Evolutionary conservation across 2,888 invertebrate genomes (phyloP).

Genomic region (Agrotis puta): DNA sequence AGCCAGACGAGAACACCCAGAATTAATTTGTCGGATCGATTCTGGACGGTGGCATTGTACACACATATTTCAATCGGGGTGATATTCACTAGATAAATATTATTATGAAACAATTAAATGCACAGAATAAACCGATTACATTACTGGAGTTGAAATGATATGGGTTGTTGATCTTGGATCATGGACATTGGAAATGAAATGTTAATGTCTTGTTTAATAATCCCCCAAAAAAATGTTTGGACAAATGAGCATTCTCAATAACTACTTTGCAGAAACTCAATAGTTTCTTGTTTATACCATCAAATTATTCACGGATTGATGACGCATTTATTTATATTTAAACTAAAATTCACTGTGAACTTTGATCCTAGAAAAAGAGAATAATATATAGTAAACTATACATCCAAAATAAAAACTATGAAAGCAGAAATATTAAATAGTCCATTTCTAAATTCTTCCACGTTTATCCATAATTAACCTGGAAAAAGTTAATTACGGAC

Average conservation of each 20-base stretch:
- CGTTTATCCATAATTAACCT: neutral
- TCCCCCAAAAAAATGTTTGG: slow-evolving; percentile 11
- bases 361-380: neutral
- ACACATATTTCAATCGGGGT: too few relatives aligned
- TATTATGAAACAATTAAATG: neutral
- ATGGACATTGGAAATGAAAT: too few relatives aligned
- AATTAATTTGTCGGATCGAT: too few relatives aligned
- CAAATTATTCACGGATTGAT: slow-evolving; percentile 5
- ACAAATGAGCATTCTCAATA: neutral
- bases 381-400: neutral
- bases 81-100: neutral
- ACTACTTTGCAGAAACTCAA: slow-evolving; percentile 22
- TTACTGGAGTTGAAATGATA: neutral
- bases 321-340: slow-evolving; percentile 27
- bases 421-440: too few relatives aligned
- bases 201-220: neutral
- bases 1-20: too few relatives aligned
- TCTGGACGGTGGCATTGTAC: too few relatives aligned
- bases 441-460: too few relatives aligned
- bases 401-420: neutral
- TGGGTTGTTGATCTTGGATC: too few relatives aligned
- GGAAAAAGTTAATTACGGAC: too few relatives aligned
- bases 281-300: slow-evolving; percentile 37
- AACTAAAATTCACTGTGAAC: neutral
- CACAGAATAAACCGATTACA: neutral